Evolutionary conservation across 2,888 invertebrate species (phyloP), one percentile per base, ranked within the genome.

Genomic region (Drosophila colorata): DNA sequence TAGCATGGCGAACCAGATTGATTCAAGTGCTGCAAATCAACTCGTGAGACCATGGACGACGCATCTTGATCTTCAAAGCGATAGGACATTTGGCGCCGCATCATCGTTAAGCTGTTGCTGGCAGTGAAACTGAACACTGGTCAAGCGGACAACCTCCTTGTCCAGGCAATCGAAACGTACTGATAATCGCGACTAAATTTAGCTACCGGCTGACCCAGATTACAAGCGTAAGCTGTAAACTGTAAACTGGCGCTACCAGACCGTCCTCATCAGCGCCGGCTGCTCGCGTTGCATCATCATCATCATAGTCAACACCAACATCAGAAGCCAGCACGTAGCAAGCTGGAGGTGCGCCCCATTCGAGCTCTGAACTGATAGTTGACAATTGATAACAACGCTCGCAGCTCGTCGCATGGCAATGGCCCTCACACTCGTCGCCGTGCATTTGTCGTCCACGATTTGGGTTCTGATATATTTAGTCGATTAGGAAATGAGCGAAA

Each of bases 41-140:
- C 87, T 73, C 78, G 71, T 23, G 67, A 20, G 31, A 63, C 69
- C 52, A 82, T 77, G 2, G 74, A n/a, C 14, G 86, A 61, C 37
- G 49, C 58, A 25, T 88, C 83, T 47, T 84, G 75, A 72, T 90
- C 90, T 69, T 91, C 89, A 23, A 90, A 76, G 13, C 90, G 87
- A 78, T 84, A 90, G 58, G 90, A 91, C 74, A 85, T 79, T 71
- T 90, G 90, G 11, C 91, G 74, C n/a, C 90, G 90, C 61, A 90
- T 70, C 79, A 81, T 89, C 38, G 33, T 58, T 14, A 52, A 38
- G 25, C 18, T 33, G 37, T 37, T 53, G 37, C 52, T 53, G 48
- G 44, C 61, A 52, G 44, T 48, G 46, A 4, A 16, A 2, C 5
- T 18, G 20, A 16, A 38, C 25, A 18, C 41, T 46, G 37, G 9